Conservation (phyloP, 2,113 vertebrate genomes). For the Hymenochirus boettgeri region DNA sequence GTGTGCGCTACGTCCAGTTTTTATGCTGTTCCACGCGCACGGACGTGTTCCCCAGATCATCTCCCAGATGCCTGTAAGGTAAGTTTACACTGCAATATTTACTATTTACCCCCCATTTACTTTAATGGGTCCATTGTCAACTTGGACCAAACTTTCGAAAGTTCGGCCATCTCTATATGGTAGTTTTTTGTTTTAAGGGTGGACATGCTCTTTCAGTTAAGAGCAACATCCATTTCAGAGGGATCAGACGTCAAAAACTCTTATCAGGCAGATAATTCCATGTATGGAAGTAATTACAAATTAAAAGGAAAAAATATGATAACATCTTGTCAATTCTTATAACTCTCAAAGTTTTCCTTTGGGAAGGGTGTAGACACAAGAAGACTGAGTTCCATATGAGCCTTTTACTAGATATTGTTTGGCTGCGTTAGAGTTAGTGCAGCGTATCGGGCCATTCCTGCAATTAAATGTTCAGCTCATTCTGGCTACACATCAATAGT, state of each 20-base stretch:
- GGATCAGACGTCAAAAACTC: neutral
- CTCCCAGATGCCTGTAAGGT: too few relatives aligned
- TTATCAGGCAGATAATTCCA: conserved; percentile 27
- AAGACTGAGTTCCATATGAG: conserved; percentile 25
- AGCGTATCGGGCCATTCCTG: conserved; percentile 2
- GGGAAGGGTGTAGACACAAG: conserved; percentile 30
- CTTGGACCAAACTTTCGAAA: too few relatives aligned
- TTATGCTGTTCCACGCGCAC: too few relatives aligned
- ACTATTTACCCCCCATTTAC: too few relatives aligned
- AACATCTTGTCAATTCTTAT: conserved; percentile 32
- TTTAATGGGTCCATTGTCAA: too few relatives aligned
- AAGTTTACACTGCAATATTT: too few relatives aligned
- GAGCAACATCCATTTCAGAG: conserved; percentile 26
- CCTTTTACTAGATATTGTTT: conserved; percentile 28
- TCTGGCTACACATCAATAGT: conserved; percentile 10
- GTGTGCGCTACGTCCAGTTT: too few relatives aligned
- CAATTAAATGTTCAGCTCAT: conserved; percentile 3
- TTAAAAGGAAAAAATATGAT: conserved; percentile 16
- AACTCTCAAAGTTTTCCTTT: conserved; percentile 21
- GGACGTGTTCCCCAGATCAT: too few relatives aligned
- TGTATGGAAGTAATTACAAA: conserved; percentile 37
- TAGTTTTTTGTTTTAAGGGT: too few relatives aligned
- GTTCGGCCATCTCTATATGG: too few relatives aligned
- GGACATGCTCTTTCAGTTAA: too few relatives aligned
- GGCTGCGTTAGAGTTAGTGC: conserved; percentile 22